Conservation (phyloP, 1,140 invertebrate genomes). For the Reticulitermes speratus region DNA sequence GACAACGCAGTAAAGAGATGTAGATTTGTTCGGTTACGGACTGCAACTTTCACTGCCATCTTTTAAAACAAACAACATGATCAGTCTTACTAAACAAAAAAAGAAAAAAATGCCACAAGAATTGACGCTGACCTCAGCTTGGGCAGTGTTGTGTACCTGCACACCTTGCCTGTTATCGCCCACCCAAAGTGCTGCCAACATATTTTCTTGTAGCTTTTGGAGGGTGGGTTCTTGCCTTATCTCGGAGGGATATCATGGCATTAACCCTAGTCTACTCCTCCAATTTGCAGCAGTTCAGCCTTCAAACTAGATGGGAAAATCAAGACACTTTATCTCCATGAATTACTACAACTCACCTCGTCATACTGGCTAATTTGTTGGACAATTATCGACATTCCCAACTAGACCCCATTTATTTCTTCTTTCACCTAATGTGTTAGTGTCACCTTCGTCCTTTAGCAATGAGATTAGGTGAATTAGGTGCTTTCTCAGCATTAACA, state of each 20-base stretch:
- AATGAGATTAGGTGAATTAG: background rate
- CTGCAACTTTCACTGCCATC: background rate
- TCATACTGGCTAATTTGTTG: conserved; percentile 8
- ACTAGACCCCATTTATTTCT: background rate
- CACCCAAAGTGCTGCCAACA: background rate
- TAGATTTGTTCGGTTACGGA: background rate
- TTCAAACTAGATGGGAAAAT: background rate
- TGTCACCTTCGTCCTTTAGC: background rate
- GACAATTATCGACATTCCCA: background rate
- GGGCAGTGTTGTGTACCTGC: background rate
- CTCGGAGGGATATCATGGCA: background rate
- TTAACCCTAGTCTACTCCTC: background rate
- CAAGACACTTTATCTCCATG: background rate
- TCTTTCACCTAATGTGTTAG: background rate
- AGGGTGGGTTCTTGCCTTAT: background rate
- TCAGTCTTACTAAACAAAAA: background rate
- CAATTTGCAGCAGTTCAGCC: conserved; percentile 1
- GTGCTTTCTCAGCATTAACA: background rate
- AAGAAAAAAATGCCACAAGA: background rate
- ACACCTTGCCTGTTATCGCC: background rate
- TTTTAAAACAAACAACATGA: background rate
- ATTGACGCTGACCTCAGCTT: background rate
- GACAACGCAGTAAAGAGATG: background rate
- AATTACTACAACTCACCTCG: conserved; percentile 3
- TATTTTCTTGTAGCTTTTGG: background rate